A percentile compares a stretch with the other conserved stretches of the same genome.
Evolutionary conservation across 2,888 invertebrate species (phyloP).

Genomic region (Hirtodrosophila confusa): DNA sequence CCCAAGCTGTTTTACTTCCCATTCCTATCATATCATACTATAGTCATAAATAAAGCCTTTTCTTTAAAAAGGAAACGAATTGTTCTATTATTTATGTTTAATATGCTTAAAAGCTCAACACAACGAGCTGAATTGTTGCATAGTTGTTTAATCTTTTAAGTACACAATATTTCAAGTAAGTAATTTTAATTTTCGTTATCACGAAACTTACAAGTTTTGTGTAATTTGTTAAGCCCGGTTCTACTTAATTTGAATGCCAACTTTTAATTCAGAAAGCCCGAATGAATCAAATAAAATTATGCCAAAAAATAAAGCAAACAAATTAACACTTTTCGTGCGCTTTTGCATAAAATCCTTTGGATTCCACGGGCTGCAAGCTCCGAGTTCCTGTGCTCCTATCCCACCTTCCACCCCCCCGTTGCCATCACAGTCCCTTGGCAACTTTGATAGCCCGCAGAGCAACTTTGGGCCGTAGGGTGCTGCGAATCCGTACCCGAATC

Average conservation of each 20-base stretch:
- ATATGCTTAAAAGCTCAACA: not conserved
- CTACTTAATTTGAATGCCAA: slow-evolving; percentile 63
- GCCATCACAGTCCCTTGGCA: slow-evolving; percentile 1
- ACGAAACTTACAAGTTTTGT: slow-evolving; percentile 37
- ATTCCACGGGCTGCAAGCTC: not conserved
- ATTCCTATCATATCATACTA: no score
- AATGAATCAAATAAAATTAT: slow-evolving; percentile 58
- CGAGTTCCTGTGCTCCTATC: no score
- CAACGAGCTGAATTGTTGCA: no score
- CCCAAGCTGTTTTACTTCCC: no score
- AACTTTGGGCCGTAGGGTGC: slow-evolving; percentile 38
- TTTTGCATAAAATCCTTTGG: slow-evolving; percentile 4
- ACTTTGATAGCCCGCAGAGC: slow-evolving; percentile 44
- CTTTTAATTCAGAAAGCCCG: slow-evolving; percentile 42
- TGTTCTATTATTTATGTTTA: no score
- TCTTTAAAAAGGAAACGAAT: no score
- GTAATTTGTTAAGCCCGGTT: slow-evolving; percentile 38
- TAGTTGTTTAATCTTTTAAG: slow-evolving; percentile 1
- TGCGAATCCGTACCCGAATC: slow-evolving; percentile 29
- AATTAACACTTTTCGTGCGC: slow-evolving; percentile 63
- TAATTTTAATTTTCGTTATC: slow-evolving; percentile 37
- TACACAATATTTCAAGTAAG: slow-evolving; percentile 10
- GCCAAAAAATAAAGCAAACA: slow-evolving; percentile 52
- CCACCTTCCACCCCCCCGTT: not conserved
- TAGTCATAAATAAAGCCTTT: no score